These are phyloP conservation scores for Caenorhabditis becei DNA, from an alignment of 2,888 invertebrate genomes.

Conservation along the genomic window DNA sequence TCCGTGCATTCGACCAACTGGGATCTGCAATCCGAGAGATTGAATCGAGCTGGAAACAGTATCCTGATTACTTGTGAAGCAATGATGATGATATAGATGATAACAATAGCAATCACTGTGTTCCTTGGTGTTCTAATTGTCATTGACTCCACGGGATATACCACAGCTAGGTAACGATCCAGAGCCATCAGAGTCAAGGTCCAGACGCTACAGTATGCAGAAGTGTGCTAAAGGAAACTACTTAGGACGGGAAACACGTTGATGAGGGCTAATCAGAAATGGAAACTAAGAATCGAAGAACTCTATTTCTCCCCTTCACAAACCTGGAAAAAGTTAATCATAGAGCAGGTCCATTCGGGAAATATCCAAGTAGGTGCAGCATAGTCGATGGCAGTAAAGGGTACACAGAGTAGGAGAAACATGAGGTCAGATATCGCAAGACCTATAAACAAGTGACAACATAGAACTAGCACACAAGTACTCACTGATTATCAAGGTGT, in stretches of 20 bases:
- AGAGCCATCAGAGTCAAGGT: constrained; percentile 94
- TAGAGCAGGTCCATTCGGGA: constrained; percentile 92
- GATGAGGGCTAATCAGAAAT: constrained; percentile 32
- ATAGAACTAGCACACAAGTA: neutral
- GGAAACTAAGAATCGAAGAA: too few species aligned
- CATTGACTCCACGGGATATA: constrained; percentile 88
- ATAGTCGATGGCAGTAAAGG: constrained; percentile 93
- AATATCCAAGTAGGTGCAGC: constrained; percentile 93
- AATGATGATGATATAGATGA: constrained; percentile 76
- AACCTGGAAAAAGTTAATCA: constrained; percentile 89
- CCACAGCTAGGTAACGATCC: constrained; percentile 93
- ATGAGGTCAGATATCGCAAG: constrained; percentile 87
- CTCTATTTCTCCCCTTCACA: neutral
- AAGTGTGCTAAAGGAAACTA: constrained; percentile 86
- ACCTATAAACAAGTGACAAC: constrained; percentile 72
- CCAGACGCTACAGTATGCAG: constrained; percentile 94
- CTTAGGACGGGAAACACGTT: neutral
- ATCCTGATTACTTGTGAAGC: constrained; percentile 70
- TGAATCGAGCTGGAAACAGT: neutral
- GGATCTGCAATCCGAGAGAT: constrained; percentile 70
- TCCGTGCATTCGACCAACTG: constrained; percentile 71
- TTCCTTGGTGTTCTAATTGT: constrained; percentile 75
- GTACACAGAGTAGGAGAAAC: constrained; percentile 94
- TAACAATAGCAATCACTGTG: constrained; percentile 71
- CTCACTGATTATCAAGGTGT: constrained; percentile 88